Base-by-base conservation (phyloP, 2,113 vertebrate genomes). In the Capreolus pygargus region DNA sequence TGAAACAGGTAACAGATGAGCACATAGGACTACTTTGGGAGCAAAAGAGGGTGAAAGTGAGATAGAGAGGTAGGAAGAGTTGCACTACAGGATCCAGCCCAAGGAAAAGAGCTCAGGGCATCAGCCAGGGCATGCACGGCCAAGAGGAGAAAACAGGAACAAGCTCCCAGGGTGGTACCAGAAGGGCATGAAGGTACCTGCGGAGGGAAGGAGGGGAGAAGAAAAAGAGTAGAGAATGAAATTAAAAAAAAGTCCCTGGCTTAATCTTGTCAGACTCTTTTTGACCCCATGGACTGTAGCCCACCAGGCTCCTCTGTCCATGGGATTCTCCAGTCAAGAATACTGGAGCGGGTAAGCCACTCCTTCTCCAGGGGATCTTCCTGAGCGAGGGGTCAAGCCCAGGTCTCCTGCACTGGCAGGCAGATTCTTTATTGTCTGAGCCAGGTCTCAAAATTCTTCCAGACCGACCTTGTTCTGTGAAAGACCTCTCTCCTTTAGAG, bases 171-270 rank as follows among this genome's bases (percentile, higher is more conserved):
- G 30, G 7, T 91, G 45, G n/a, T 4, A 43, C 7, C 15, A 19
- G 86, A 43, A 47, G 5, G 36, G 13, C 25, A 6, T 27, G 11
- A 19, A 5, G 2, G 11, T 0, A 0, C 3, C 3, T 47, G 28
- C 47, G 57, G 23, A 88, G 11, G 17, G 9, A 5, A 86, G 28
- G 8, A 39, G 21, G 52, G 7, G 7, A 57, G 14, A 7, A 30
- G 17, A 28, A 79, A 33, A 11, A 16, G 27, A 39, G 25, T 70
- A 12, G 13, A 57, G 88, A 74, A 83, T 67, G 14, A 78, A 76
- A 86, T 39, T 39, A 39, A 43, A 39, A 13, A 70, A 36, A 70
- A 19, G 12, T 13, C n/a, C 17, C 64, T 67, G 3, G 1, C 23
- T 76, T 27, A 76, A 12, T 76, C 36, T 43, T 43, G 23, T 76